Conservation (phyloP, 1,140 invertebrate species). For the Coelopa frigida region DNA sequence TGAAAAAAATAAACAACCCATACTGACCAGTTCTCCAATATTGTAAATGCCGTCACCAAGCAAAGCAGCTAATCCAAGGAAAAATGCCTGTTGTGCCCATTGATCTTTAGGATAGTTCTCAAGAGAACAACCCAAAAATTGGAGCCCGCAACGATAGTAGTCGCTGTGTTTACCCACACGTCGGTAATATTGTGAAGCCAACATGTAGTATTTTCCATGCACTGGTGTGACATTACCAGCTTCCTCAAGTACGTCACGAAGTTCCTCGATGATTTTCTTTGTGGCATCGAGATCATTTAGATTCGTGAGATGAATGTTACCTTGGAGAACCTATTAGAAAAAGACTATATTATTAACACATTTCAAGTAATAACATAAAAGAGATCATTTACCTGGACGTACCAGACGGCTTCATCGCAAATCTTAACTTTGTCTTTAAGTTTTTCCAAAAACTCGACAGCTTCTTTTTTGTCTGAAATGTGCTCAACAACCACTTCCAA, state of each 20-base stretch:
- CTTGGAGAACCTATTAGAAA: conserved; percentile 69
- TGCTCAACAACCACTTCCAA: conserved; percentile 71
- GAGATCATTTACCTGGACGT: too few relatives aligned
- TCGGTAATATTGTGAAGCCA: conserved; percentile 86
- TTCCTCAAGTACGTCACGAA: conserved; percentile 78
- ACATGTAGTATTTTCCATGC: conserved; percentile 90
- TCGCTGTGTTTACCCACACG: conserved; percentile 41
- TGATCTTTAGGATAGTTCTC: conserved; percentile 55
- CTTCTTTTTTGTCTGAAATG: conserved; percentile 71
- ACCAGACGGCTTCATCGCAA: conserved; percentile 75
- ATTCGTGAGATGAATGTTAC: conserved; percentile 76
- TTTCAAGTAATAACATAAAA: too few relatives aligned
- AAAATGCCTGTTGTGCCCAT: conserved; percentile 79
- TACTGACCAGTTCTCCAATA: conserved; percentile 80
- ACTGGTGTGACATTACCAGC: conserved; percentile 88
- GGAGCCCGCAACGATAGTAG: conserved; percentile 91
- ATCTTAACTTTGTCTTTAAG: conserved; percentile 81
- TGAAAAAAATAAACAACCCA: background rate
- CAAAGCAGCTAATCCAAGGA: conserved; percentile 87
- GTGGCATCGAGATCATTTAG: conserved; percentile 73
- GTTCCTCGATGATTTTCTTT: conserved; percentile 85
- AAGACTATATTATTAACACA: conserved; percentile 7
- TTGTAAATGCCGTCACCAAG: conserved; percentile 95
- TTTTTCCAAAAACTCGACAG: conserved; percentile 78
- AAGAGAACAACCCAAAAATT: conserved; percentile 90